Evolutionary conservation across 92 coral and sea anemone genomes (phyloP).

Genomic region (Desmophyllum pertusum): DNA sequence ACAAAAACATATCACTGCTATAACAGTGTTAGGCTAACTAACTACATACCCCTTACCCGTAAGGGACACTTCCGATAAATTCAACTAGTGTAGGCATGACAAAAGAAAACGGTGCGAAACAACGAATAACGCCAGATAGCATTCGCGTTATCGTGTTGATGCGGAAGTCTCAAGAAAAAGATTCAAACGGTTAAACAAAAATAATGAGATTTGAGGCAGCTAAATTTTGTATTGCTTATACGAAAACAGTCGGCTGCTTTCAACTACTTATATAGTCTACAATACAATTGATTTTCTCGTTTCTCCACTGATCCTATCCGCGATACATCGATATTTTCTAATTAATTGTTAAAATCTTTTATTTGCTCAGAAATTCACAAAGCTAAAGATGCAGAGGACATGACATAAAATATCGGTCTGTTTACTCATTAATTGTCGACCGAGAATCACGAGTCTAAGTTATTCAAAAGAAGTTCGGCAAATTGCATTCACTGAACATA

Average conservation of each 20-base stretch:
- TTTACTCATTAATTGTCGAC: neutral
- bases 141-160: neutral
- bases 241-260: neutral
- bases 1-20: too few species aligned
- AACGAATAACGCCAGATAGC: neutral
- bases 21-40: too few species aligned
- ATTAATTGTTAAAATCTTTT: neutral
- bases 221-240: too few species aligned
- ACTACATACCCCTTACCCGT: too few species aligned
- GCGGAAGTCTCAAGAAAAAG: neutral
- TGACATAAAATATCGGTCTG: neutral
- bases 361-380: neutral
- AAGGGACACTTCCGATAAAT: neutral
- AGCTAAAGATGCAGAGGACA: neutral
- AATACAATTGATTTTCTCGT: neutral
- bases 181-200: neutral
- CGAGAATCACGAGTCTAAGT: neutral
- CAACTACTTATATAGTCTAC: neutral
- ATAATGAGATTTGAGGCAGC: neutral
- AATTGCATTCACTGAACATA: too few species aligned
- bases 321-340: too few species aligned
- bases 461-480: neutral
- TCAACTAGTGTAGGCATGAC: neutral
- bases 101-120: neutral
- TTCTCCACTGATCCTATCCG: neutral